These are phyloP conservation scores for Xiphydria camelus DNA, from an alignment of 2,888 invertebrate genomes.

Conservation along the genomic window DNA sequence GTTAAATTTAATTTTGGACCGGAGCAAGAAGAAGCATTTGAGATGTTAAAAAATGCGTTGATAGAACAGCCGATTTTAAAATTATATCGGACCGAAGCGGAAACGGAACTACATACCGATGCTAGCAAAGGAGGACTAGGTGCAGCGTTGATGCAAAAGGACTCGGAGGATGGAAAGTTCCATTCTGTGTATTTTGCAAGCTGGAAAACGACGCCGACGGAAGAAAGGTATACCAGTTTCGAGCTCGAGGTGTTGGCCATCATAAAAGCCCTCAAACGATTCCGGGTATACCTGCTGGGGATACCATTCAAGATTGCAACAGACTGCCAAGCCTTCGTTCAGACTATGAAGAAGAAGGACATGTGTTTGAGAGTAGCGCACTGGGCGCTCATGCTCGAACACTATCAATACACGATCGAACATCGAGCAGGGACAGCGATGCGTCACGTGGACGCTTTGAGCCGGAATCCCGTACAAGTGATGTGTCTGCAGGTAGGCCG, in stretches of 20 bases:
- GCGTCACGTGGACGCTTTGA: neutral
- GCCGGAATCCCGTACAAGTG: neutral
- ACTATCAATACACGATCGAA: too few relatives aligned
- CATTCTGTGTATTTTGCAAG: conserved; percentile 28
- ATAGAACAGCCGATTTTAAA: too few relatives aligned
- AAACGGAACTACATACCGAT: conserved; percentile 25
- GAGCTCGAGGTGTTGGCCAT: conserved; percentile 39
- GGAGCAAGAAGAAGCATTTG: too few relatives aligned
- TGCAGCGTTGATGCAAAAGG: conserved; percentile 24
- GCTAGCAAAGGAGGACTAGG: conserved; percentile 21
- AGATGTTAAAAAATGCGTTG: too few relatives aligned
- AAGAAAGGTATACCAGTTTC: conserved; percentile 25
- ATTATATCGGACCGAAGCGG: too few relatives aligned
- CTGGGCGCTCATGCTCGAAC: too few relatives aligned
- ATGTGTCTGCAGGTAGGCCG: too few relatives aligned
- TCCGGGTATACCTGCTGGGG: conserved; percentile 22
- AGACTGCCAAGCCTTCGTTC: too few relatives aligned
- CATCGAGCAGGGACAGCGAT: neutral
- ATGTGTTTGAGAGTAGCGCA: too few relatives aligned
- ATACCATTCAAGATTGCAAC: conserved; percentile 26
- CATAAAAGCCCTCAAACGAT: conserved; percentile 15
- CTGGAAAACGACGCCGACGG: conserved; percentile 31
- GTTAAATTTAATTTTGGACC: too few relatives aligned
- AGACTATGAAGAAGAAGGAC: too few relatives aligned
- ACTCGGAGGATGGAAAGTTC: conserved; percentile 8